Percentiles rank a stretch among this genome's conserved stretches.
Evolutionary conservation across 2,797 vertebrate species (phyloP).

Genomic region (Pteropus rufus): DNA sequence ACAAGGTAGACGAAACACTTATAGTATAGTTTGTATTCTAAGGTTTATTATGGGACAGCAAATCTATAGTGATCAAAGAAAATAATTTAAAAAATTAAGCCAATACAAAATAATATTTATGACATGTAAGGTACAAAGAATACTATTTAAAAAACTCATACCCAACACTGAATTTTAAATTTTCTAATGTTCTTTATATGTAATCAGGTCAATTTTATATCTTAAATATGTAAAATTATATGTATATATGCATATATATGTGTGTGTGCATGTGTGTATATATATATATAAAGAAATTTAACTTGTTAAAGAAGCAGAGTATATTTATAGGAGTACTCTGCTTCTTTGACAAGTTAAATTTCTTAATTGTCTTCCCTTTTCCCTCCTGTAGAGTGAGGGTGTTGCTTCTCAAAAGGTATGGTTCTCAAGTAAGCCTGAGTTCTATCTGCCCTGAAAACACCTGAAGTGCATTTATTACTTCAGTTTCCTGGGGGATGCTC

Average conservation of each 20-base stretch:
- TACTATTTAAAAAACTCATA: background rate
- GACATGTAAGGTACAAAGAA: background rate
- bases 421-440: background rate
- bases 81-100: background rate
- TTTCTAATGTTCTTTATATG: background rate
- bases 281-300: too few species aligned
- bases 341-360: background rate
- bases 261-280: too few species aligned
- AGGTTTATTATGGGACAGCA: background rate
- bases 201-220: background rate
- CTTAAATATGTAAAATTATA: too few species aligned
- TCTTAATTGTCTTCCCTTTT: background rate
- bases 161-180: background rate
- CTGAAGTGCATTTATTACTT: background rate
- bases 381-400: background rate
- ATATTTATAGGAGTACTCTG: background rate
- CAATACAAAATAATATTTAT: background rate
- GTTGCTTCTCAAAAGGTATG: background rate
- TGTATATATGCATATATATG: too few species aligned
- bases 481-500: background rate
- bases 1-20: background rate
- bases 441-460: background rate
- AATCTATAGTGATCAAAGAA: background rate
- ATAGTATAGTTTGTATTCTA: background rate
- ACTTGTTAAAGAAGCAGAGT: too few species aligned